Base-by-base conservation (phyloP, 2,888 invertebrate species). In the Lycocerus yunnanus region DNA sequence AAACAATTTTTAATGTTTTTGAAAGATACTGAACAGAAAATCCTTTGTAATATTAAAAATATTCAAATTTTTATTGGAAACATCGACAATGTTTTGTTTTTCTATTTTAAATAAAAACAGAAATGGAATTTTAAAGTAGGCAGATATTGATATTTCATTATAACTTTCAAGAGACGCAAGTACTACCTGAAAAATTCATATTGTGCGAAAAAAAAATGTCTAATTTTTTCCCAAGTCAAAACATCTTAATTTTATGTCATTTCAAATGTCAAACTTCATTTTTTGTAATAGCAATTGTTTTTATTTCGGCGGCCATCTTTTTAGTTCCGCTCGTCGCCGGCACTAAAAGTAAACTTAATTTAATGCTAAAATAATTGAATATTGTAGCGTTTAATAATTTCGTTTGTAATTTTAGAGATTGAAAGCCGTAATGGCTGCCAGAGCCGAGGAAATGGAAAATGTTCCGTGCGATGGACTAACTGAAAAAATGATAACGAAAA, bases 1-100 rank as follows among this genome's bases (percentile, higher is more conserved):
- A 63, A 63, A 18, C 20, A 63, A 20, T 63, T 63, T 63, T 63
- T 63, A 63, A n/a, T 63, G 61, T 63, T 63, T 63, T 6, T 63
- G 15, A 63, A 63, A 63, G 61, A 16, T 63, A 15, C n/a, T 18
- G 15, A 20, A 63, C n/a, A 20, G 15, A 20, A 63, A 18, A n/a
- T 63, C 20, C 3, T 43, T 20, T 63, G 61, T 2, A 18, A 63
- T 63, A 63, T 63, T 63, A 16, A 63, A 59, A 63, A 18, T 63
- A 63, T 63, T 63, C 61, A 18, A 16, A 13, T 63, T 63, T 63
- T 63, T 63, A 15, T 16, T 2, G 18, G 16, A 63, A 63, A 16
- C 16, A 1, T 27, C 27, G 27, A 27, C 27, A 27, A n/a, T 43
- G 43, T 43, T 43, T 43, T 43, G 43, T n/a, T 43, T 27, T 43